Conservation (phyloP, 2,113 vertebrate genomes). For the Osmerus mordax region DNA sequence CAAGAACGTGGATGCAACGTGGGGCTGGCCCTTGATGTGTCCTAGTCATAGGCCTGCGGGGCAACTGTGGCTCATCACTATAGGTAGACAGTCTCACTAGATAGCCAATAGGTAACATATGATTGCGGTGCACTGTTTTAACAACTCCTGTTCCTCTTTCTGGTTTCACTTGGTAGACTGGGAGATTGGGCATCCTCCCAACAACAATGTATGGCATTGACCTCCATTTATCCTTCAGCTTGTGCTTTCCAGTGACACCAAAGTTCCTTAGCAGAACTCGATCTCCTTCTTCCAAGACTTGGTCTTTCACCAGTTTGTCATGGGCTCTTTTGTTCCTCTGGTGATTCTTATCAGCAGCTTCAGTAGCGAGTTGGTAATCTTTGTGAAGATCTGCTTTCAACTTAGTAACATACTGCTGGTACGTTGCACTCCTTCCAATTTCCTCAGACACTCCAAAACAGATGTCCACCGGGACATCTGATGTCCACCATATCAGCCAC, state of each 20-base stretch:
- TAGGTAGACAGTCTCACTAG: conserved; percentile 4
- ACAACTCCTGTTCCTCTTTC: conserved; percentile 8
- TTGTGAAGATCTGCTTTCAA: conserved; percentile 18
- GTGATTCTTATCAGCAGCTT: conserved; percentile 15
- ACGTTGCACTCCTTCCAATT: neutral
- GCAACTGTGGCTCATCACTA: too few relatives aligned
- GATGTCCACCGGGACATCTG: too few relatives aligned
- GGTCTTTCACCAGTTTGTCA: conserved; percentile 18
- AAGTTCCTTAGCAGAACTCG: conserved; percentile 19
- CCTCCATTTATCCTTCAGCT: conserved; percentile 20
- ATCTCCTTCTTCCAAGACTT: conserved; percentile 18
- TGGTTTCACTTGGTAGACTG: conserved; percentile 21
- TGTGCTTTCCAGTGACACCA: conserved; percentile 22
- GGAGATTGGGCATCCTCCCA: conserved; percentile 17
- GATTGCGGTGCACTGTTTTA: conserved; percentile 19
- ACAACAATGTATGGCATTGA: conserved; percentile 13
- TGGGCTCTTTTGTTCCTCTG: conserved; percentile 14
- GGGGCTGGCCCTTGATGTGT: too few relatives aligned
- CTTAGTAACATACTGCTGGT: conserved; percentile 16
- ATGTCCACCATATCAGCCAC: too few relatives aligned
- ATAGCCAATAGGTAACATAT: conserved; percentile 22
- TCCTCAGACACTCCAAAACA: conserved; percentile 12
- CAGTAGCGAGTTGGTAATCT: conserved; percentile 14
- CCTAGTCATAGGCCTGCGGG: too few relatives aligned
- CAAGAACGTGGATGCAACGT: too few relatives aligned